phyloP scores from a whole-genome alignment of 2,113 vertebrate genomes.

The Ptilorrhoa leucosticta region DNA sequence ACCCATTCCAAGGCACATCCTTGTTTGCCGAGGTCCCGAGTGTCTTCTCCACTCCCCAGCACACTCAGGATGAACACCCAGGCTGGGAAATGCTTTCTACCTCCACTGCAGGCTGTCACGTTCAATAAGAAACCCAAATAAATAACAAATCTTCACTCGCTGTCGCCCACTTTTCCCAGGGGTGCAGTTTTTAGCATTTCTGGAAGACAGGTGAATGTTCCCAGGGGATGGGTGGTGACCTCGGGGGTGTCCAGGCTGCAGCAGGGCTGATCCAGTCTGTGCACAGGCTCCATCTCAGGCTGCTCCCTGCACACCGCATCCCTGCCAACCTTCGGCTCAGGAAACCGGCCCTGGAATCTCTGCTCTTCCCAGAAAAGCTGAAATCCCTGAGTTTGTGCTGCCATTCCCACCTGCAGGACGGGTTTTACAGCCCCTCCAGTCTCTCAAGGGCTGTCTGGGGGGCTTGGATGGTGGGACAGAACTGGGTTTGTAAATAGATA shows the following conservation, averaged over 20 bases:
- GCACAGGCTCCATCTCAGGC: fast-evolving
- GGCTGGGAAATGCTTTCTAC: neutral
- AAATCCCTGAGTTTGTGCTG: neutral
- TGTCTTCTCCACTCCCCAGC: neutral
- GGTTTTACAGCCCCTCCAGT: neutral
- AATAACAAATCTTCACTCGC: neutral
- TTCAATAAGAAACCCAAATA: neutral
- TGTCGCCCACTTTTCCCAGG: fast-evolving
- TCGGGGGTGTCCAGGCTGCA: neutral
- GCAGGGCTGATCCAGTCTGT: neutral
- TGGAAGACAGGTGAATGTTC: neutral
- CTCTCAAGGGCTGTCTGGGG: neutral
- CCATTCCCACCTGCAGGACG: neutral
- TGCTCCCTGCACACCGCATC: neutral
- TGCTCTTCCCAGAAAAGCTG: neutral
- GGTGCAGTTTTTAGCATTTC: neutral
- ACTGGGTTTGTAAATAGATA: neutral
- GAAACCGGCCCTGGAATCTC: neutral
- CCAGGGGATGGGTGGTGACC: neutral
- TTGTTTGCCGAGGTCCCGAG: neutral
- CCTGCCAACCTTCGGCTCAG: fast-evolving
- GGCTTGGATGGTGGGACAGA: neutral
- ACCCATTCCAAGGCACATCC: neutral
- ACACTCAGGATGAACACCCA: neutral
- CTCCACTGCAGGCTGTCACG: neutral